Conservation (phyloP, 1,140 invertebrate species). For the Eurosta solidaginis region DNA sequence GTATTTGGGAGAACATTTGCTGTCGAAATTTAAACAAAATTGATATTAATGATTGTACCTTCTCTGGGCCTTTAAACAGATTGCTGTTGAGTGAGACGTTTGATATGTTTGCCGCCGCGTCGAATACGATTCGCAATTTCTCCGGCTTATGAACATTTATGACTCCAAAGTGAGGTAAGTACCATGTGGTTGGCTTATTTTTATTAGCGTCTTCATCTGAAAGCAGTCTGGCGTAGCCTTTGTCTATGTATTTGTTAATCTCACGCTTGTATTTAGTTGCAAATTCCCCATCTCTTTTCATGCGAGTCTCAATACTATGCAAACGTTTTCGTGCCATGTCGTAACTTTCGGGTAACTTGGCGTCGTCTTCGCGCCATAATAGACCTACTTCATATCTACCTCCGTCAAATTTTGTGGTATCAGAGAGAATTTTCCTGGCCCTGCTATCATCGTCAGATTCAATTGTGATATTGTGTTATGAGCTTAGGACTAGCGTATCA, state of each 20-base stretch:
- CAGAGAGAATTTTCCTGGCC: background rate
- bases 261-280: background rate
- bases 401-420: background rate
- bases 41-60: slow-evolving; percentile 41
- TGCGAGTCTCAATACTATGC: background rate
- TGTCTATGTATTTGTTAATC: slow-evolving; percentile 11
- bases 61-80: slow-evolving; percentile 44
- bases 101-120: slow-evolving; percentile 38
- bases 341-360: slow-evolving; percentile 10
- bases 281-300: background rate
- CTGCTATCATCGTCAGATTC: background rate
- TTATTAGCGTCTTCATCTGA: background rate
- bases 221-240: slow-evolving; percentile 2
- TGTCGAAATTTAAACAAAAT: slow-evolving; percentile 50
- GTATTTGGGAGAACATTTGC: slow-evolving; percentile 57
- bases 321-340: slow-evolving; percentile 17
- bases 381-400: background rate
- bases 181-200: slow-evolving; percentile 38
- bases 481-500: no score
- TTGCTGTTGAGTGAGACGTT: slow-evolving; percentile 42
- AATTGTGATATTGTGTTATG: background rate
- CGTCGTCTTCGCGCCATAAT: slow-evolving; percentile 9
- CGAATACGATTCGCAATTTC: slow-evolving; percentile 44
- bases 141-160: slow-evolving; percentile 41
- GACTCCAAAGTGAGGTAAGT: slow-evolving; percentile 48